A percentile compares a stretch with the other conserved stretches of the same genome.
phyloP scores from a whole-genome alignment of 2,113 vertebrate genomes.

The Callipepla californica region DNA sequence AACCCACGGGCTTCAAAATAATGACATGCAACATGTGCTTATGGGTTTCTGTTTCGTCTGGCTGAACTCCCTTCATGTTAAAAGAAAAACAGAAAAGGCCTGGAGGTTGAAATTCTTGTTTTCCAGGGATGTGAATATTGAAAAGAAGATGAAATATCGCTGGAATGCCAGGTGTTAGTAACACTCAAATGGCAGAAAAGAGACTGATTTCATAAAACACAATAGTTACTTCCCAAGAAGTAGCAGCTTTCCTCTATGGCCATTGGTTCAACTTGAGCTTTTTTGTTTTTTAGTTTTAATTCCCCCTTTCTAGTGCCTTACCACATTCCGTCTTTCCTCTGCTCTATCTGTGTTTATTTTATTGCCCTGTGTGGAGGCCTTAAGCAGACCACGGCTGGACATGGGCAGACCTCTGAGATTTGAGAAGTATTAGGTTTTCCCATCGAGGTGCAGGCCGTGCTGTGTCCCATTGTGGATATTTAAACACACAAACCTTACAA shows the following conservation, averaged over 20 bases:
- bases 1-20: not conserved
- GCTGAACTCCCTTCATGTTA: not conserved
- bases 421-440: not conserved
- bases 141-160: not conserved
- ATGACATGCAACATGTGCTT: not conserved
- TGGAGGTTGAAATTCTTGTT: not conserved
- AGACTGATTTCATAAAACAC: fast-evolving
- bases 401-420: not conserved
- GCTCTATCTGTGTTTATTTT: not conserved
- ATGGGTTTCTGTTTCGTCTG: not conserved
- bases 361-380: not conserved
- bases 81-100: not conserved
- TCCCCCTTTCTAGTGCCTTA: not conserved
- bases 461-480: fast-evolving
- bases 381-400: not conserved
- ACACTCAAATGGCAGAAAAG: not conserved
- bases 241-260: not conserved
- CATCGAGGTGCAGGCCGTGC: not conserved
- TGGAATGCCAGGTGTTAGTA: not conserved
- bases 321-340: not conserved
- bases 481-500: not conserved
- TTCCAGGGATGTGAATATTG: not conserved
- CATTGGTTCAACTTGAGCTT: not conserved
- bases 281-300: fast-evolving
- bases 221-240: not conserved